Evolutionary conservation across 2,113 vertebrate genomes (phyloP), one percentile per base, ranked within the genome.

Genomic region (Tachycineta bicolor): DNA sequence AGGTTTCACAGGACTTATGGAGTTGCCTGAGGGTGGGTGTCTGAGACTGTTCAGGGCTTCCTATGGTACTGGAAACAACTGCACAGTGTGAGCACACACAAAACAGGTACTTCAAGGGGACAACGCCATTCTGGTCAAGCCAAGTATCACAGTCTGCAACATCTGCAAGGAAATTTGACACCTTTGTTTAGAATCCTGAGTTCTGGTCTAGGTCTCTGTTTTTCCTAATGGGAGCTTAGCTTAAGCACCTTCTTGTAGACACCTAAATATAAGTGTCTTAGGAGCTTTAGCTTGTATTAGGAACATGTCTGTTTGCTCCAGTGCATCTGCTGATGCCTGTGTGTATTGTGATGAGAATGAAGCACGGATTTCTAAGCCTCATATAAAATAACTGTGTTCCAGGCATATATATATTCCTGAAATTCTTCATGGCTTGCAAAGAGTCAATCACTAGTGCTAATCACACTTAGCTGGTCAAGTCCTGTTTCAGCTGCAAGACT

Each of bases 31-130:
- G 59, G 63, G 31, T 64, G 11, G 10, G 10, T 65, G 34, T 63
- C 41, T 80, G n/a, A 37, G 62, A 24, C 37, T 73, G 31, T 60
- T 83, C 24, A 78, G 63, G 64, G 31, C 82, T 89, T 67, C 33
- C 16, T 81, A 0, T 0, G 0, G 23, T 67, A 4, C 31, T 5
- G 10, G 63, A 74, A 43, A 37, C 26, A 34, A 33, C 47, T 92
- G 24, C 55, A 49, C 12, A 47, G 55, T 53, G 31, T 1, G 1
- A 86, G 17, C 33, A 21, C 10, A 3, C 12, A 2, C 10, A 18
- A 67, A 86, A 31, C 21, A 47, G 37, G 19, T 37, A 20, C 21
- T 77, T 49, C 23, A 28, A 74, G 50, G 10, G 33, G 20, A 28
- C 5, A 10, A 1, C 3, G 14, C 20, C 28, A 3, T 62, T 93